These are phyloP conservation scores for Malurus alboscapulatus DNA, from an alignment of 2,113 vertebrate species.

Conservation along the genomic window DNA sequence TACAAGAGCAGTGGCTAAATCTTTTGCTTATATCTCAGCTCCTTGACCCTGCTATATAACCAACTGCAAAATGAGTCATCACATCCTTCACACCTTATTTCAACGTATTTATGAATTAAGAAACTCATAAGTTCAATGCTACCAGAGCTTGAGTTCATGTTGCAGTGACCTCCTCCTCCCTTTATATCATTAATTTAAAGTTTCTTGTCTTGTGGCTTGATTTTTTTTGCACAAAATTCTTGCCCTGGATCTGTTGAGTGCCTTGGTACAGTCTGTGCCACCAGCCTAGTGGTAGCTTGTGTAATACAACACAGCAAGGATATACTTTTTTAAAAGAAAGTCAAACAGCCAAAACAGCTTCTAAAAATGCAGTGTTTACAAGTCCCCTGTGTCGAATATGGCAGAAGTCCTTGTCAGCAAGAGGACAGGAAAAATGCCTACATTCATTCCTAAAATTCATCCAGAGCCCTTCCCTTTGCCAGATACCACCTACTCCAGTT, in stretches of 20 bases:
- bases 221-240: neutral
- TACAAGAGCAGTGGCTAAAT: neutral
- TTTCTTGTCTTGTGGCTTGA: neutral
- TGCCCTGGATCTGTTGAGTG: neutral
- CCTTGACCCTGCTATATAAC: neutral
- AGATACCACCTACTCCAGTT: neutral
- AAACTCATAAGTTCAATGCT: neutral
- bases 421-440: neutral
- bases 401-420: conserved; percentile 1
- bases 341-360: neutral
- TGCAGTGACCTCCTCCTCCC: neutral
- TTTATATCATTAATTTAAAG: neutral
- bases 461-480: neutral
- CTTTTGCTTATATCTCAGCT: neutral
- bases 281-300: neutral
- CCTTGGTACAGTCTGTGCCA: neutral
- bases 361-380: neutral
- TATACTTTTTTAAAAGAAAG: neutral
- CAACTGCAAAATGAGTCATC: neutral
- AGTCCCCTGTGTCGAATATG: neutral
- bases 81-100: neutral
- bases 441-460: neutral
- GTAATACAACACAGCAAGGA: neutral
- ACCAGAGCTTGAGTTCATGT: neutral
- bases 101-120: neutral